These are phyloP conservation scores for Sinohyriopsis cumingii DNA, from an alignment of 2,888 invertebrate species.

Conservation along the genomic window DNA sequence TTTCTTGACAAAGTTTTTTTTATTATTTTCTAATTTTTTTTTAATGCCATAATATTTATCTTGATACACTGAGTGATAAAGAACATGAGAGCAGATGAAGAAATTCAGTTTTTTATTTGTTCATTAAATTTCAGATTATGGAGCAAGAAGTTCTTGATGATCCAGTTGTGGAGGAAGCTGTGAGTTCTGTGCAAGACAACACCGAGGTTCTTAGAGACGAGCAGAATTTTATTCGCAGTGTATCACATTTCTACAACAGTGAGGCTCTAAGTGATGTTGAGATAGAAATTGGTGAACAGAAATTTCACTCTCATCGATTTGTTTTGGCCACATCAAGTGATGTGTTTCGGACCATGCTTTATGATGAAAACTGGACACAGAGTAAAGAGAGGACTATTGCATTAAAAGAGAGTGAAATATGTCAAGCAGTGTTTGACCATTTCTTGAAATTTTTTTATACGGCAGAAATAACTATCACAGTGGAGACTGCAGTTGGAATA, in stretches of 20 bases:
- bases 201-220: constrained; percentile 61
- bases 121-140: too few species aligned
- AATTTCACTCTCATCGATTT: constrained; percentile 68
- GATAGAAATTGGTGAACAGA: constrained; percentile 52
- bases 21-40: too few species aligned
- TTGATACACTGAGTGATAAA: too few species aligned
- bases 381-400: constrained; percentile 57
- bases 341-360: constrained; percentile 70
- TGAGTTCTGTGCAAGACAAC: too few species aligned
- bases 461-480: constrained; percentile 66
- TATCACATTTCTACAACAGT: constrained; percentile 69
- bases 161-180: too few species aligned
- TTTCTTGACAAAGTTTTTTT: too few species aligned
- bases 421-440: constrained; percentile 65
- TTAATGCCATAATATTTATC: too few species aligned
- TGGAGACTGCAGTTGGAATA: constrained; percentile 67
- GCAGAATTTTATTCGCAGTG: constrained; percentile 65
- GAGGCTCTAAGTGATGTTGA: constrained; percentile 67
- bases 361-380: constrained; percentile 65
- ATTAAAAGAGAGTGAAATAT: constrained; percentile 67
- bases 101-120: too few species aligned
- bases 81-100: too few species aligned
- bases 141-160: too few species aligned
- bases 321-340: constrained; percentile 71
- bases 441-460: constrained; percentile 71